These are phyloP conservation scores for Marcusenius ussheri DNA, from an alignment of 2,113 vertebrate species.

Conservation along the genomic window DNA sequence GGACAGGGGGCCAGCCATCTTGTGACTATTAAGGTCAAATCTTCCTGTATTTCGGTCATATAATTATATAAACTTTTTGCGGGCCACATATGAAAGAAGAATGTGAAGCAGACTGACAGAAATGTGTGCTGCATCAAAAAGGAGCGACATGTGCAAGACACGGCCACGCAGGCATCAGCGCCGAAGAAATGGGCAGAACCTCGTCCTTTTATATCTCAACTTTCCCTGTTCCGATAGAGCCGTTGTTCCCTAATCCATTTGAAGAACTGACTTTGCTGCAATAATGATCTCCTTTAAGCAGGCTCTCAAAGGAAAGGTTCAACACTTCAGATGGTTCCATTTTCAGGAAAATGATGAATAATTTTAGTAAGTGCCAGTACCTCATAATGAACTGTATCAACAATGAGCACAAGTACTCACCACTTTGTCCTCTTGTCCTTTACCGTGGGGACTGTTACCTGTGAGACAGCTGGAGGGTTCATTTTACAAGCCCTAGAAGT, in stretches of 20 bases:
- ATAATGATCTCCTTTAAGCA: background rate
- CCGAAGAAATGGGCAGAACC: background rate
- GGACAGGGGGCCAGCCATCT: no score
- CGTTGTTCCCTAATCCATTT: background rate
- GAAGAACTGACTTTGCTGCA: background rate
- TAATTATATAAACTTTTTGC: background rate
- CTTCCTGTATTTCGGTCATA: background rate
- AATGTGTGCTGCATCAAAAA: background rate
- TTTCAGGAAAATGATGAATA: background rate
- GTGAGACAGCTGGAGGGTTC: background rate
- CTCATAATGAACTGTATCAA: background rate
- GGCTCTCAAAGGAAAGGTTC: background rate
- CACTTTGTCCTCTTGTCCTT: background rate
- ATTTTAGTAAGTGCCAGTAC: background rate
- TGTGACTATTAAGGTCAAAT: background rate
- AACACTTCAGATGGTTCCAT: background rate
- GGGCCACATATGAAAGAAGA: background rate
- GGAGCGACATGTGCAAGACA: background rate
- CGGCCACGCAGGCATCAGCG: background rate
- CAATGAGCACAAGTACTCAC: background rate
- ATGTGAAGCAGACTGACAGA: background rate
- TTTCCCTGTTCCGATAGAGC: background rate
- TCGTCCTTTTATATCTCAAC: background rate
- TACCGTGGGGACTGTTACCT: background rate
- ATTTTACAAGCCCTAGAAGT: background rate